These are phyloP conservation scores for Gymnosoma rotundatum DNA, from an alignment of 2,888 invertebrate species.

Conservation along the genomic window DNA sequence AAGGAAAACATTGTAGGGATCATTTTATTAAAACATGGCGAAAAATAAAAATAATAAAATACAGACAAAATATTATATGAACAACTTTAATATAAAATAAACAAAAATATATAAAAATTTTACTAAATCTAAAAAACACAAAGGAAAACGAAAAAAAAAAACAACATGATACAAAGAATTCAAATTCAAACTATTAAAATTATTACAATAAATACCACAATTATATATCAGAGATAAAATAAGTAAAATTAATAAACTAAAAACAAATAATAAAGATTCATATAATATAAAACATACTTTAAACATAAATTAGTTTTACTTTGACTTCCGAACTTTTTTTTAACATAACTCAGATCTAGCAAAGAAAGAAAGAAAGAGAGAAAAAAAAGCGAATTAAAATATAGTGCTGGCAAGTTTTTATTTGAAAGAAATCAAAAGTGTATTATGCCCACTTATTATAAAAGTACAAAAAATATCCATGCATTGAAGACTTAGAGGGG, in stretches of 20 bases:
- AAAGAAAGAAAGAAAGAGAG: too few species aligned
- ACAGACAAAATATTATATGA: constrained; percentile 57
- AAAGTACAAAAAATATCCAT: too few species aligned
- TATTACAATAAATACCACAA: constrained; percentile 60
- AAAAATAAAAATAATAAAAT: constrained; percentile 40
- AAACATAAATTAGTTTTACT: constrained; percentile 41
- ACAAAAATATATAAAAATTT: constrained; percentile 63
- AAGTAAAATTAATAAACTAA: constrained; percentile 71
- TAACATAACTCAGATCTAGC: too few species aligned
- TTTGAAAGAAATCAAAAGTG: too few species aligned
- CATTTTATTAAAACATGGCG: constrained; percentile 69
- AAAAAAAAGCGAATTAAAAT: too few species aligned
- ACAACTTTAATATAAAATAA: constrained; percentile 60
- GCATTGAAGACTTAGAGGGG: too few species aligned
- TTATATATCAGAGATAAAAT: constrained; percentile 67
- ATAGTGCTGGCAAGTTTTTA: too few species aligned
- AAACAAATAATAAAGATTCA: constrained; percentile 65
- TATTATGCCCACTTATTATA: too few species aligned
- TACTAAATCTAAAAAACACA: constrained; percentile 66
- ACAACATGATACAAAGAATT: constrained; percentile 72
- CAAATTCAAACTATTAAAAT: constrained; percentile 72
- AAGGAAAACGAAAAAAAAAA: constrained; percentile 67
- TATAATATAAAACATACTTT: constrained; percentile 64
- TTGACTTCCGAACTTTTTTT: not conserved
- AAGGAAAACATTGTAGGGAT: constrained; percentile 67